Evolutionary conservation across 2,113 vertebrate genomes (phyloP), one percentile per base, ranked within the genome.

Genomic region (Rhinoptilus africanus): DNA sequence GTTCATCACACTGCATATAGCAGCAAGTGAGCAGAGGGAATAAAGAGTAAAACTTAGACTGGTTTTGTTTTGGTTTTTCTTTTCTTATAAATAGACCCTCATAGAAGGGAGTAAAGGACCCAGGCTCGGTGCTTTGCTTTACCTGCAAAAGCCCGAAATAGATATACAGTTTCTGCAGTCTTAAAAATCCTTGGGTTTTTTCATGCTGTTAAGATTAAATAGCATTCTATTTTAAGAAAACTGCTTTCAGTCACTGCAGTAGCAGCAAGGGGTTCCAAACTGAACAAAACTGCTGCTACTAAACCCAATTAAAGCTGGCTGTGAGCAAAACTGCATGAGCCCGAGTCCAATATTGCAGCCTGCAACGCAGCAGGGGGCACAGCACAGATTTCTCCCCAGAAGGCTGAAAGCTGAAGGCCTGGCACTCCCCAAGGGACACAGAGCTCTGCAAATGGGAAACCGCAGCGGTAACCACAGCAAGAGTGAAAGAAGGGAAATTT

Each of bases 121-220:
- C 14, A 71, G 5, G 54, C 14, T 86, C 47, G 66, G n/a, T 23
- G 35, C 43, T 73, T 76, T 68, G 10, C 60, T 94, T 83, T 57
- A 86, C 50, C 75, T 56, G 62, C 43, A 85, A 39, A 67, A 85
- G 24, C 57, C 56, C n/a, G 28, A 88, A 71, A 63, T 6, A 82
- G 37, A 68, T 50, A 47, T 1, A 8, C 34, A 59, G 43, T 50
- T 90, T 85, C 21, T 57, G 50, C 34, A 80, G 32, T 45, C 63
- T 78, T 71, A 72, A 74, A 95, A 89, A 77, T 32, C 45, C 51
- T 69, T 6, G 1, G 4, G 53, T 92, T 68, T 53, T 64, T n/a
- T 37, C 77, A 62, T 79, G 67, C 85, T 88, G 85, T 24, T 74
- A 93, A 59, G 82, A 96, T 94, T 90, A 88, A 94, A 80, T 12